phyloP scores from a whole-genome alignment of 1,140 invertebrate species.

The Drosophila quadrilineata region DNA sequence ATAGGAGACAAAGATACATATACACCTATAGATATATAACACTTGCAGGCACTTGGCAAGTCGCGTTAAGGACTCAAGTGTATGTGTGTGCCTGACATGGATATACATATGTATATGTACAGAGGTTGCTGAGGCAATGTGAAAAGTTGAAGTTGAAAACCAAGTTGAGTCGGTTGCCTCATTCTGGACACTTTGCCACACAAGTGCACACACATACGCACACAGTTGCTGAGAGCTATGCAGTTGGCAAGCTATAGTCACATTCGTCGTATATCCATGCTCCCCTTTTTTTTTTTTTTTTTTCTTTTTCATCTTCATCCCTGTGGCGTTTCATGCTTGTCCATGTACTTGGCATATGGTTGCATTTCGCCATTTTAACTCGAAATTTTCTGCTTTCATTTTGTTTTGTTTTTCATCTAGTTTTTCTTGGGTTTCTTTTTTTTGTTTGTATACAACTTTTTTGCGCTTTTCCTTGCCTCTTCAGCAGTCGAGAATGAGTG shows the following conservation, averaged over 20 bases:
- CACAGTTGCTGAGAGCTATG: too few species aligned
- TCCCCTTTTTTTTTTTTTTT: not conserved
- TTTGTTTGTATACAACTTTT: too few species aligned
- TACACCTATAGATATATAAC: constrained; percentile 6
- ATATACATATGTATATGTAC: too few species aligned
- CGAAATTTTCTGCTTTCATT: too few species aligned
- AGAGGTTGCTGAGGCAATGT: not conserved
- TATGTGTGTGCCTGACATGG: too few species aligned
- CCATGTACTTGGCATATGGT: constrained; percentile 10
- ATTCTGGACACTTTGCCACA: constrained; percentile 2
- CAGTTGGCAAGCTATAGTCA: not conserved
- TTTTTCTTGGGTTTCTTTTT: too few species aligned
- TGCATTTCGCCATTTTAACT: too few species aligned
- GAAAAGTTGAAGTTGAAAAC: constrained; percentile 3
- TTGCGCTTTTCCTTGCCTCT: not conserved
- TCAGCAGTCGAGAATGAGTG: not conserved
- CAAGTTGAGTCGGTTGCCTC: not conserved
- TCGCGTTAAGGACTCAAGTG: constrained; percentile 2
- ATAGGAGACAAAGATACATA: not conserved
- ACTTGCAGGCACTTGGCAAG: constrained; percentile 2
- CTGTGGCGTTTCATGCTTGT: not conserved
- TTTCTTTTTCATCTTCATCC: too few species aligned
- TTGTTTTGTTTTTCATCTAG: too few species aligned
- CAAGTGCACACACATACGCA: constrained; percentile 3
- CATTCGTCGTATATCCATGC: not conserved